Evolutionary conservation across 2,113 vertebrate genomes (phyloP).

Genomic region (Hucho hucho): DNA sequence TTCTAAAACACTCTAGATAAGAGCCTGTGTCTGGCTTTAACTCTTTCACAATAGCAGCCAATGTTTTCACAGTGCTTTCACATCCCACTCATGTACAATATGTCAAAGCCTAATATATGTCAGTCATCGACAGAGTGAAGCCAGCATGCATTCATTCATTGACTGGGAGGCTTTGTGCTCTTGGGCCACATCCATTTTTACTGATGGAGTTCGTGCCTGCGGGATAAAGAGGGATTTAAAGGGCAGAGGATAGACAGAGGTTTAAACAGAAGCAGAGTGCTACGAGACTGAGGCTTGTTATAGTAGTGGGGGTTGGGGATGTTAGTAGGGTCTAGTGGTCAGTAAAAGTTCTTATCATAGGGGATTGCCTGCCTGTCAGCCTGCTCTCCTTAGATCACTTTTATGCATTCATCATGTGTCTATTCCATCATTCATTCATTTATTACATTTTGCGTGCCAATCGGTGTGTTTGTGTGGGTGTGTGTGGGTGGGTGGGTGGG

Average conservation of each 20-base stretch:
- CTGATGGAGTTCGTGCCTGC: not conserved
- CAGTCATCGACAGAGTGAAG: not conserved
- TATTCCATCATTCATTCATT: no score
- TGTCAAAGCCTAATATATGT: not conserved
- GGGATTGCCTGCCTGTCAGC: no score
- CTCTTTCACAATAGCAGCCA: not conserved
- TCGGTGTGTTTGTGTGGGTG: no score
- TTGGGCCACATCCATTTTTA: constrained; percentile 12
- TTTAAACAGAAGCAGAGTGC: constrained; percentile 15
- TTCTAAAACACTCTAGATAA: not conserved
- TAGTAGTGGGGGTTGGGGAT: not conserved
- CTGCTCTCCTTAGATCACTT: no score
- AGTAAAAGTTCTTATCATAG: not conserved
- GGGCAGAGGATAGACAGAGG: constrained; percentile 1
- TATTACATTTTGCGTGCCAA: no score
- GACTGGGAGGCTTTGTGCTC: constrained; percentile 45
- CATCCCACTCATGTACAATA: not conserved
- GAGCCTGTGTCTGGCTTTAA: no score
- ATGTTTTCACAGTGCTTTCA: not conserved
- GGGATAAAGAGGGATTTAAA: constrained; percentile 34
- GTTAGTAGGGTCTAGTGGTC: not conserved
- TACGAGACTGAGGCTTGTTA: constrained; percentile 13
- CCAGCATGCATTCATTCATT: constrained; percentile 23
- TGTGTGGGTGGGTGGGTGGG: no score
- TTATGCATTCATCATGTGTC: no score